Conservation (phyloP, 2,888 invertebrate species). For the Sminthurides aquaticus region DNA sequence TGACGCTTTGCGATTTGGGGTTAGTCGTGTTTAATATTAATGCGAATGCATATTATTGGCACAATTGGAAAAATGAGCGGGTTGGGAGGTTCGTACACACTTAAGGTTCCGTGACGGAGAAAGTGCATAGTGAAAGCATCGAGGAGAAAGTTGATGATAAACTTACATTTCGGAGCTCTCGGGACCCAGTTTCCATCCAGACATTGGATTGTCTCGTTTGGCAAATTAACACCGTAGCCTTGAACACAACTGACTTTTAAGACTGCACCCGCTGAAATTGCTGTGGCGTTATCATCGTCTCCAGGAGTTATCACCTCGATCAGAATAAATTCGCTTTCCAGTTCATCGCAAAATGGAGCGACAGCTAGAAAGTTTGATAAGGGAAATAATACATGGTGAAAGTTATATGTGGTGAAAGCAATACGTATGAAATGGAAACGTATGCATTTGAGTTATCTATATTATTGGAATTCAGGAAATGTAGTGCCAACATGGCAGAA, state of each 20-base stretch:
- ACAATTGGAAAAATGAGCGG: no score
- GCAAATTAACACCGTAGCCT: conserved; percentile 68
- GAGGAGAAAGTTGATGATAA: no score
- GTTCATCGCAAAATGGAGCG: conserved; percentile 17
- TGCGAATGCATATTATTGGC: no score
- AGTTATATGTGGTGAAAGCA: neutral
- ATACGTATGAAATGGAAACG: no score
- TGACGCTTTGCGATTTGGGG: no score
- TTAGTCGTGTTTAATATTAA: no score
- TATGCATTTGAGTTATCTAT: no score
- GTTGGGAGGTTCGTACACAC: no score
- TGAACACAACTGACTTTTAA: conserved; percentile 68
- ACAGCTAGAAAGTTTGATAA: neutral
- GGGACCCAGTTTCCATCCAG: conserved; percentile 79
- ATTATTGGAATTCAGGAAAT: no score
- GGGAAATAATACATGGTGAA: conserved; percentile 3
- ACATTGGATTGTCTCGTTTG: conserved; percentile 71
- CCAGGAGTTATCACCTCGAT: conserved; percentile 64
- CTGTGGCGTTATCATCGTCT: conserved; percentile 61
- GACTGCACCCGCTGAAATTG: conserved; percentile 68
- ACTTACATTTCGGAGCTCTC: conserved; percentile 65
- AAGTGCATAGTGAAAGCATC: no score
- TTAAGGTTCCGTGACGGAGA: no score
- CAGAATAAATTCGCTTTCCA: conserved; percentile 21
- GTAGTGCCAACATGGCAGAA: no score